Base-by-base conservation (phyloP, 2,888 invertebrate species). In the Anthophora plumipes region DNA sequence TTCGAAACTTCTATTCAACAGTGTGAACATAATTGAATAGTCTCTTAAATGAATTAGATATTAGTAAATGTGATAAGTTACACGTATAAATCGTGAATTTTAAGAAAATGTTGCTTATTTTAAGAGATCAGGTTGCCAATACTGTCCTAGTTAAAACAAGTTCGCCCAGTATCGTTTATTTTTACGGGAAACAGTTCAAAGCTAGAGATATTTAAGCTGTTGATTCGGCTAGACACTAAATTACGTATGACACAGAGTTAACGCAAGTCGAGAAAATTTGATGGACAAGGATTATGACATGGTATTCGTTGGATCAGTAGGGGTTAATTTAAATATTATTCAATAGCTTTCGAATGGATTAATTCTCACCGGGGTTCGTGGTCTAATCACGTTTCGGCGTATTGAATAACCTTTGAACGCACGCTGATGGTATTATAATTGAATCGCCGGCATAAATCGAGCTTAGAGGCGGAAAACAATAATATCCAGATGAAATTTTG, bases 381-480 rank as follows among this genome's bases (percentile, higher is more conserved):
- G 50, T 41, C 12, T 69, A 69, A 69, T 69, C 69, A 22, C 22
- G 39, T 69, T 69, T 60, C 50, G 17, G 59, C 20, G 59, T 12
- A 69, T 39, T 25, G 48, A 48, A 60, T 60, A 69, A 69, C 46
- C 63, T 71, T 71, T 71, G 63, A 46, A 63, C 43, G 17, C 17
- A 63, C 20, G 43, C 54, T 46, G 43, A 54, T 54, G 54, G 22
- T 71, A 54, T 54, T 71, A 54, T 71, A 71, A 55, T 71, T 22
- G 31, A 63, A 63, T 63, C 31, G 20, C 54, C 43, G 14, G 71
- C 31, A 46, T 63, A 46, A 54, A 46, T 71, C 20, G 52, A 63
- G 63, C 37, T 55, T 46, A 20, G 54, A 37, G 22, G 20, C 11
- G 37, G 17, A 60, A 22, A 50, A 25, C 39, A 50, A 50, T 41